Percentiles rank a stretch among this genome's conserved stretches.
Evolutionary conservation across 2,113 vertebrate species (phyloP).

Genomic region (Sakesphorus luctuosus): DNA sequence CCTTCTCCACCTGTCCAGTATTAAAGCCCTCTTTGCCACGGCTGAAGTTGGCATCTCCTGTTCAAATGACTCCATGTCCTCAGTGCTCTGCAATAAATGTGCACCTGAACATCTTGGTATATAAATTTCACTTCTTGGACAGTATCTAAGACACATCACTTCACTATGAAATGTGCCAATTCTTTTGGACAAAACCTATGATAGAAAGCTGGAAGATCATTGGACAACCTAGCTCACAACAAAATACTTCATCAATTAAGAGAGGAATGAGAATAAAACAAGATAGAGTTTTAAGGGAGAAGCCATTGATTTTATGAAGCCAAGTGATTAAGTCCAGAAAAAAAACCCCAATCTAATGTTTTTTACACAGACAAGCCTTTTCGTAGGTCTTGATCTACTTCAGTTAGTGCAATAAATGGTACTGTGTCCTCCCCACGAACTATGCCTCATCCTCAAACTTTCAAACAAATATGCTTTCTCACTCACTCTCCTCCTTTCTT

Average conservation of each 20-base stretch:
- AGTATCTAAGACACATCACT: background rate
- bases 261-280: background rate
- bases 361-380: background rate
- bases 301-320: background rate
- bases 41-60: background rate
- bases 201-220: background rate
- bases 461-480: background rate
- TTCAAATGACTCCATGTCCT: background rate
- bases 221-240: background rate
- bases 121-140: background rate
- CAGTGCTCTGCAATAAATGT: background rate
- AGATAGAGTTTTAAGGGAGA: background rate
- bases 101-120: background rate
- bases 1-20: background rate
- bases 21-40: background rate
- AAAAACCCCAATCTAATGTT: background rate
- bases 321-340: background rate
- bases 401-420: background rate
- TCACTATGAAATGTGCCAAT: background rate
- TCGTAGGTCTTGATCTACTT: background rate
- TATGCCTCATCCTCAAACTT: background rate
- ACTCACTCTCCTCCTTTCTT: background rate
- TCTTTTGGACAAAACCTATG: background rate
- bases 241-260: background rate
- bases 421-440: background rate